These are phyloP conservation scores for Tiphia femorata DNA, from an alignment of 2,888 invertebrate species.

Conservation along the genomic window DNA sequence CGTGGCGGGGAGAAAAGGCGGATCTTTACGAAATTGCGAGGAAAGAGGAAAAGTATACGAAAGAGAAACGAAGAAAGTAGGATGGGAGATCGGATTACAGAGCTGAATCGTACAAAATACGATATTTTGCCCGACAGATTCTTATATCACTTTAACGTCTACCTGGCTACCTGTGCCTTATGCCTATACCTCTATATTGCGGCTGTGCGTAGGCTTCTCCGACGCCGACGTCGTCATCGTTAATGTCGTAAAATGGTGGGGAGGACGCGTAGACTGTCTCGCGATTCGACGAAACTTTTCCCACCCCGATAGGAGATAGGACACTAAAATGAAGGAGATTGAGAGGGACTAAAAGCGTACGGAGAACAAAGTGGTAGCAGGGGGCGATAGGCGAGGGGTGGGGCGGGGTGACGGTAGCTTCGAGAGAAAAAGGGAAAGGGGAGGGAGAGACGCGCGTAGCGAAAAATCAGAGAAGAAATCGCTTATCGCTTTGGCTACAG, in stretches of 20 bases:
- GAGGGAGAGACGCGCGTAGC: neutral
- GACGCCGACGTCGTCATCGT: conserved; percentile 46
- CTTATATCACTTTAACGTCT: conserved; percentile 31
- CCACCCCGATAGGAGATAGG: too few species aligned
- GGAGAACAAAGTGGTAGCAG: neutral
- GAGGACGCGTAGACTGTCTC: neutral
- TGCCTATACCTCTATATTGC: conserved; percentile 50
- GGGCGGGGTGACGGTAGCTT: neutral
- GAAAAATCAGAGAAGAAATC: neutral
- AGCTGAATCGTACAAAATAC: too few species aligned
- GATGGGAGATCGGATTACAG: neutral
- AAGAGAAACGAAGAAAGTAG: neutral
- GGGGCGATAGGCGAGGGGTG: neutral
- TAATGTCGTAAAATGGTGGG: conserved; percentile 13
- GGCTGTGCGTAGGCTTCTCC: conserved; percentile 36
- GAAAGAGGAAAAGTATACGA: neutral
- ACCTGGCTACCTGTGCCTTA: conserved; percentile 57
- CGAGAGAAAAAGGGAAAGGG: neutral
- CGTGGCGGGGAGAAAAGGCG: too few species aligned
- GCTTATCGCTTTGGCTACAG: conserved; percentile 19
- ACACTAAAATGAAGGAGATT: too few species aligned
- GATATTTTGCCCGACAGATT: too few species aligned
- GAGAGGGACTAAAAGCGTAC: too few species aligned
- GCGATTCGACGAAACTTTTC: neutral
- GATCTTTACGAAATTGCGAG: neutral